phyloP scores from a whole-genome alignment of 2,888 invertebrate species.

The Sarcophaga variegata region DNA sequence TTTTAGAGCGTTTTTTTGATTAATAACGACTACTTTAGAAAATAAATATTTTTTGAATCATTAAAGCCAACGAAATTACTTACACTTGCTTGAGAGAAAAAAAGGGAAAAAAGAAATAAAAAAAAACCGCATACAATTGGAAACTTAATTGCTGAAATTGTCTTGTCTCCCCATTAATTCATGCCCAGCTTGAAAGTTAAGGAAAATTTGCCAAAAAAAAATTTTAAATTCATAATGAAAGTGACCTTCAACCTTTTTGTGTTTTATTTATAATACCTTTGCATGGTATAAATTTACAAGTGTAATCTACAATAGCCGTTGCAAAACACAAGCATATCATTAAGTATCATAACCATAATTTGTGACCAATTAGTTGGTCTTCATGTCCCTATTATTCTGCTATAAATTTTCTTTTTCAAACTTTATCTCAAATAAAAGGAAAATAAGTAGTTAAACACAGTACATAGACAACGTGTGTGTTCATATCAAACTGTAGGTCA shows the following conservation, averaged over 20 bases:
- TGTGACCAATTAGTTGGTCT: slow-evolving; percentile 58
- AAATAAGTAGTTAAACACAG: slow-evolving; percentile 40
- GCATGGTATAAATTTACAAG: too few species aligned
- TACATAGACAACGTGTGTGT: slow-evolving; percentile 59
- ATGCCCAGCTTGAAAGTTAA: too few species aligned
- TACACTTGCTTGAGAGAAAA: background rate
- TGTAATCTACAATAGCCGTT: too few species aligned
- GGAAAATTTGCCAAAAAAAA: too few species aligned
- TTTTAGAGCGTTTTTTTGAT: slow-evolving; percentile 28
- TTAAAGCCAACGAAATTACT: background rate
- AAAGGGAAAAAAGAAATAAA: background rate
- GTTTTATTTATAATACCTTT: too few species aligned
- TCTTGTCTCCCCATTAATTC: too few species aligned
- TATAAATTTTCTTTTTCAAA: background rate
- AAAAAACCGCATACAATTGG: background rate
- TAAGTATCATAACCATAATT: slow-evolving; percentile 59
- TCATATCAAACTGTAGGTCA: slow-evolving; percentile 49
- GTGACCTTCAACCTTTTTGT: too few species aligned
- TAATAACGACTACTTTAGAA: slow-evolving; percentile 47
- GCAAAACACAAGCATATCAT: slow-evolving; percentile 10
- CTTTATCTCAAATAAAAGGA: slow-evolving; percentile 1
- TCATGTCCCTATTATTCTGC: slow-evolving; percentile 39
- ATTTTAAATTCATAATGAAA: too few species aligned
- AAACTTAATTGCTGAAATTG: background rate
- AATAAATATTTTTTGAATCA: background rate